Base-by-base conservation (phyloP, 2,113 vertebrate genomes). In the Sardina pilchardus region DNA sequence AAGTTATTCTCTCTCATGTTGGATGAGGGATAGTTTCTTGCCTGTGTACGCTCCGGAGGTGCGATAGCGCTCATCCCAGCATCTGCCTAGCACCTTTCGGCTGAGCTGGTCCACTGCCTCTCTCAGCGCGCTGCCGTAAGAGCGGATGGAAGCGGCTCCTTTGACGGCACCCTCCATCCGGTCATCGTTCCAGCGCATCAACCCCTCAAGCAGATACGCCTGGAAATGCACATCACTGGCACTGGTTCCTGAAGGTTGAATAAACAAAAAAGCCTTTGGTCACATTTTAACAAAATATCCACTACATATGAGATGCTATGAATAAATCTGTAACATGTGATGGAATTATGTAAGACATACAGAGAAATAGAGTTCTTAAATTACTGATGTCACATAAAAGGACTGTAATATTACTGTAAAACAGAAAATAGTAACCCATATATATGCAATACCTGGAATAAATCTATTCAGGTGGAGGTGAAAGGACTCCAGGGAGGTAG, bases 111-210 rank as follows among this genome's bases (percentile, higher is more conserved):
- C 42, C 78, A 85, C 47, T 59, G 85, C 85, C 48, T 85, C 78
- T 45, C n/a, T 81, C 50, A 85, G 48, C n/a, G 78, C 80, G 63
- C 80, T 81, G 85, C 80, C 47, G 63, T 34, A 81, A 34, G 44
- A 82, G 45, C 24, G 36, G 50, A 85, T 44, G 14, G 48, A 45
- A 43, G 78, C n/a, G 0, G 80, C 14, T 53, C 84, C 84, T 63
- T 56, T 81, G 44, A 85, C 50, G 45, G 80, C 80, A 1, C 30
- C 39, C 81, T 56, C 48, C 50, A 82, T 82, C 1, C 80, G 24
- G 53, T 82, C 80, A 59, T 86, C 78, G 67, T 86, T 86, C 85
- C 85, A 86, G 30, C 42, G 48, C 85, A 86, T 82, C 81, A 82
- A 56, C 21, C 85, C 81, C 24, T 86, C 85, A 21, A 86, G 81